phyloP scores from a whole-genome alignment of 2,113 vertebrate species.

The Sturnira hondurensis region DNA sequence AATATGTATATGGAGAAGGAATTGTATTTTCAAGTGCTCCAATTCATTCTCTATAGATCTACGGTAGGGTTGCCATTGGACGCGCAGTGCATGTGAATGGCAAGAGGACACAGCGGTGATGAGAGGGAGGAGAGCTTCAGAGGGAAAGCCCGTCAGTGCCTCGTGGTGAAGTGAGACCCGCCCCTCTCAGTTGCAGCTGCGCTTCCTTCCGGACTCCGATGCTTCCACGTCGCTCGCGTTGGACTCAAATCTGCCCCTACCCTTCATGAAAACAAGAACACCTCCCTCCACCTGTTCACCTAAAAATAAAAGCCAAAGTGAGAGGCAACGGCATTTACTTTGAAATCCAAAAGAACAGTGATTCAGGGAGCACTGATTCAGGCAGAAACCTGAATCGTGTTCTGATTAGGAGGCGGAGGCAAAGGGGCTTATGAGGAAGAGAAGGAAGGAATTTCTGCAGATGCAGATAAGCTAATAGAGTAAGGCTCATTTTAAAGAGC shows the following conservation, averaged over 20 bases:
- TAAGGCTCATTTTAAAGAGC: background rate
- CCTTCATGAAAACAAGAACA: background rate
- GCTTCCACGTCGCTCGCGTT: background rate
- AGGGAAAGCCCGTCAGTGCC: background rate
- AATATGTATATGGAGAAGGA: background rate
- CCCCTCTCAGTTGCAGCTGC: background rate
- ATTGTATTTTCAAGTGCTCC: background rate
- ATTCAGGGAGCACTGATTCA: background rate
- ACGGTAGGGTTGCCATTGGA: background rate
- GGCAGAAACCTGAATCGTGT: background rate
- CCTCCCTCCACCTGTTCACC: background rate
- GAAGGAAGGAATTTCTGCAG: background rate
- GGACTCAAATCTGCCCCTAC: background rate
- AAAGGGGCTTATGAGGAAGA: too few species aligned
- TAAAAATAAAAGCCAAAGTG: background rate
- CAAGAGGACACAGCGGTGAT: background rate
- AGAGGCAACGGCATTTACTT: background rate
- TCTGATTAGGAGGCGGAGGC: background rate
- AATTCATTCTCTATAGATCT: background rate
- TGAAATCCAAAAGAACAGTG: background rate
- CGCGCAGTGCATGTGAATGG: fast-evolving
- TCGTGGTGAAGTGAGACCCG: background rate
- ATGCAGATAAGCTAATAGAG: background rate
- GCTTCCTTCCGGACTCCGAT: background rate
- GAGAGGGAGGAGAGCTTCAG: background rate